Conservation (phyloP, 2,113 vertebrate genomes). For the Melanocharis versteri region DNA sequence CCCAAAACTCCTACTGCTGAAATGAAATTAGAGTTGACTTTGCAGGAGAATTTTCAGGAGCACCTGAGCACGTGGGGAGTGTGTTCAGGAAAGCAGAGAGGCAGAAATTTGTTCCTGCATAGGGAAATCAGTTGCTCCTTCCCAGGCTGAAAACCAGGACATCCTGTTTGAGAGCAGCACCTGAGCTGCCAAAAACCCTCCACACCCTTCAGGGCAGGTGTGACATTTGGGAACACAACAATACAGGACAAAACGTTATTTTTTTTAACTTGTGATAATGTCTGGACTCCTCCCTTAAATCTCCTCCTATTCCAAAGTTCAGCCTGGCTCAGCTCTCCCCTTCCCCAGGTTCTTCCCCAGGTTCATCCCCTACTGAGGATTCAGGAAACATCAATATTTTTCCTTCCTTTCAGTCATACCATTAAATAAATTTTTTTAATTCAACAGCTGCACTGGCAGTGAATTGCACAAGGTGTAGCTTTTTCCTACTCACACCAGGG, state of each 20-base stretch:
- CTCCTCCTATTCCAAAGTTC: background rate
- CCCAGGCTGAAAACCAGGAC: background rate
- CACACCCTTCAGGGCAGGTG: background rate
- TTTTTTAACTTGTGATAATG: background rate
- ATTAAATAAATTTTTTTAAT: background rate
- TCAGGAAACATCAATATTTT: background rate
- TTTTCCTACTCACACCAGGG: background rate
- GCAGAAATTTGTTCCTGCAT: background rate
- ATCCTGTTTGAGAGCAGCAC: background rate
- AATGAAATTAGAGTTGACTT: background rate
- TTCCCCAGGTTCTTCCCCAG: background rate
- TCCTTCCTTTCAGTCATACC: background rate
- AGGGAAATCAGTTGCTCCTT: background rate
- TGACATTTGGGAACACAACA: background rate
- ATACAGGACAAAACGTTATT: rapidly evolving
- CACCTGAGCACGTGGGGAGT: background rate
- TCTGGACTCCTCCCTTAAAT: background rate
- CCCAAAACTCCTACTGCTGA: background rate
- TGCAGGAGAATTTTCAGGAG: background rate
- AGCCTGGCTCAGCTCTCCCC: background rate
- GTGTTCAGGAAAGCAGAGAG: background rate
- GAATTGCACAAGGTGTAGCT: background rate
- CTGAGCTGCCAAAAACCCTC: background rate
- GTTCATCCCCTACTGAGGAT: background rate
- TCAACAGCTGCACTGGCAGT: background rate